These are phyloP conservation scores for Leptinotarsa defecta DNA, from an alignment of 1,140 invertebrate species.

Conservation along the genomic window DNA sequence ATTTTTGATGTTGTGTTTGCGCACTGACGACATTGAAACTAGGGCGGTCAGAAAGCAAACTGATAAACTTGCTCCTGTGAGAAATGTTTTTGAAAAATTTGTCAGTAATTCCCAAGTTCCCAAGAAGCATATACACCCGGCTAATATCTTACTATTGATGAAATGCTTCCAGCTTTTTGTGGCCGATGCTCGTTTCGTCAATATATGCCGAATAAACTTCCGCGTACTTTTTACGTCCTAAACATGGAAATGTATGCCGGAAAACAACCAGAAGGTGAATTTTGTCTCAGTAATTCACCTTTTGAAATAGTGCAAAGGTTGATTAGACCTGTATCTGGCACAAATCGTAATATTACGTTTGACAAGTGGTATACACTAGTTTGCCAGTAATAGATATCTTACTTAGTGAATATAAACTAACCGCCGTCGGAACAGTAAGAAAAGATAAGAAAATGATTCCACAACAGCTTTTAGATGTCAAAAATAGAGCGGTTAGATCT, in stretches of 20 bases:
- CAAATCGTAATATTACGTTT: too few relatives aligned
- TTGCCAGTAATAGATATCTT: not conserved
- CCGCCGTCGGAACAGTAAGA: not conserved
- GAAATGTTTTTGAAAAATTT: not conserved
- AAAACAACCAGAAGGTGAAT: not conserved
- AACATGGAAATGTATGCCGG: constrained; percentile 17
- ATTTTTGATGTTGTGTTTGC: not conserved
- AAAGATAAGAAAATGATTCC: not conserved
- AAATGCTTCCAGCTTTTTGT: not conserved
- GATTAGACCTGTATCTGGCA: not conserved
- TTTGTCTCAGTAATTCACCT: too few relatives aligned
- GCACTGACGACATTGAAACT: constrained; percentile 16
- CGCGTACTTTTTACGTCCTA: constrained; percentile 6
- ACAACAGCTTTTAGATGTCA: not conserved
- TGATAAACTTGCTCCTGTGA: too few relatives aligned
- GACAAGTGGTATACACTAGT: too few relatives aligned
- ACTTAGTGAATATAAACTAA: not conserved
- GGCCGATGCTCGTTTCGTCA: constrained; percentile 9
- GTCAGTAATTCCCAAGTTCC: not conserved
- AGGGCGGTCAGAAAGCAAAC: too few relatives aligned
- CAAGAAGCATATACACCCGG: not conserved
- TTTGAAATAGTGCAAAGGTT: not conserved
- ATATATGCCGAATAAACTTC: constrained; percentile 25
- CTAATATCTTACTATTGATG: constrained; percentile 17
- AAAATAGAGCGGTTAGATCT: not conserved